Evolutionary conservation across 2,888 invertebrate genomes (phyloP), one percentile per base, ranked within the genome.

Genomic region (Gasteruption jaculator): DNA sequence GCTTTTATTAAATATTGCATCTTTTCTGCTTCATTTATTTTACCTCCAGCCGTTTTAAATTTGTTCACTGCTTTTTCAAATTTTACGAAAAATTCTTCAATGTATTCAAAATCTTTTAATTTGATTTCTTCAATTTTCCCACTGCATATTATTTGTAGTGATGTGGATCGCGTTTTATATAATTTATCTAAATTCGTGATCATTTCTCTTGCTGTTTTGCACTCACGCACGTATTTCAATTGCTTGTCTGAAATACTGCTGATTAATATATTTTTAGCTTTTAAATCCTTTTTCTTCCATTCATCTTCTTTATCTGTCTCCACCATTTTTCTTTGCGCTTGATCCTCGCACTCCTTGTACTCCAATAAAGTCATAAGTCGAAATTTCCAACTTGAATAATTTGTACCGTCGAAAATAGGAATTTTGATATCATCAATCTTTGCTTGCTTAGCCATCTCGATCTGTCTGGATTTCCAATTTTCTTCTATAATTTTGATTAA

Each of bases 1-100:
- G 51, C 43, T 31, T 41, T 50, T 4, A 59, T 35, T 46, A 56
- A 43, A 43, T 57, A 57, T 25, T 41, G 50, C 16, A 56, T 15
- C 38, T 57, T 57, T 30, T 54, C 49, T 15, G 43, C 12, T 43
- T 50, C 48, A 11, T 42, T 31, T 12, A 53, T 33, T 29, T 24
- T 42, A 22, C 48, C 55, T 16, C 54, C 55, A 14, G 55, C 50
- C 14, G 16, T 29, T 45, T 53, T 55, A 7, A 55, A 41, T 24
- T 55, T 48, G 34, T 57, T 57, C 3, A 39, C 22, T 18, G 44
- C 21, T 38, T 49, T 55, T 42, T 54, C 53, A 45, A 58, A 57
- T 14, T 53, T 51, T 11, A 32, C 37, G 24, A 52, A 56, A 45
- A 56, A 56, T 25, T 32, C 31, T 30, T 37, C 27, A 21, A 40